Base-by-base conservation (phyloP, 2,797 vertebrate species). In the Novumbra hubbsi region DNA sequence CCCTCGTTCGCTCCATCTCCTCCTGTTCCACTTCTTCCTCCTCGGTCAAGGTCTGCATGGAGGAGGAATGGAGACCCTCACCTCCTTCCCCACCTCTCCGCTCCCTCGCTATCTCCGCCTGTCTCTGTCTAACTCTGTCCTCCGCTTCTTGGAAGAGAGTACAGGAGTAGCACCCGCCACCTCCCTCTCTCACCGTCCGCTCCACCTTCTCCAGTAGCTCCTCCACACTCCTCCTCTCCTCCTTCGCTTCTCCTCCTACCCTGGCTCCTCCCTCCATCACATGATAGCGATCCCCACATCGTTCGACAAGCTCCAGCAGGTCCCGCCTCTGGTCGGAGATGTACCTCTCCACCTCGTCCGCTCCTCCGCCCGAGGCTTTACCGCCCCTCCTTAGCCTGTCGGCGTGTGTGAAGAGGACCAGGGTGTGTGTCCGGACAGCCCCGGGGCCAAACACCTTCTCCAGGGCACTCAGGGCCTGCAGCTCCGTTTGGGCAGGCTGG, bases 151-250 rank as follows among this genome's bases (percentile, higher is more conserved):
- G 88, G 86, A 88, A 90, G 75, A 88, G 88, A 2, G 88, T 87
- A 71, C 78, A 76, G 28, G 87, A 90, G 76, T 90, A 93, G 85
- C 55, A 90, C 49, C 80, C 75, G 52, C 88, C 92, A 38, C 91
- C 90, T 0, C 84, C 87, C 79, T 94, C 94, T 27, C 72, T 85
- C 68, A 91, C 89, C 0, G 80, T 85, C 85, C 92, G 93, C 70
- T 92, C 87, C 80, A 94, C 90, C 82, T 93, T 93, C 49, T 93
- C 90, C n/a, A 95, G 79, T 52, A 94, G 79, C 75, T 91, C 86
- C 0, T 9, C 73, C 73, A 89, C 81, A 24, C 83, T 89, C 21
- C 21, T 32, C 12, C 57, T 65, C 76, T 45, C 68, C 16, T 62
- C 75, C 17, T 38, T 49, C 67, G 57, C 34, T 30, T 16, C 68